Evolutionary conservation across 1,140 invertebrate genomes (phyloP).

Genomic region (Globodera ellingtonae): DNA sequence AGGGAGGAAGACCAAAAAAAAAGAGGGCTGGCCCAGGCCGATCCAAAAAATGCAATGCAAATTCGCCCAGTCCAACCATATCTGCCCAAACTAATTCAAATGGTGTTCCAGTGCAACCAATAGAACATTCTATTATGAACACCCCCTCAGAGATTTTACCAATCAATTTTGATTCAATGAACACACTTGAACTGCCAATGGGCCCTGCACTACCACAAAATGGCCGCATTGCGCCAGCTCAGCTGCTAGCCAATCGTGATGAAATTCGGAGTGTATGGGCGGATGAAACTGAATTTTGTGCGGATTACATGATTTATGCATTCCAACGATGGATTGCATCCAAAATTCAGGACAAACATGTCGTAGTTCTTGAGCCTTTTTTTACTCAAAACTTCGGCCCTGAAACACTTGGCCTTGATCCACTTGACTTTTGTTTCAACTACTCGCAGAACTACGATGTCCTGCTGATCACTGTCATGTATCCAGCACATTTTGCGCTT

Average conservation of each 20-base stretch:
- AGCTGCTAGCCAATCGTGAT: not conserved
- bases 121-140: too few species aligned
- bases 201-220: not conserved
- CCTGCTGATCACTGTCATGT: not conserved
- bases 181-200: not conserved
- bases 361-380: not conserved
- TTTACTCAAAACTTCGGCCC: not conserved
- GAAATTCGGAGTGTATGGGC: not conserved
- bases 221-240: not conserved
- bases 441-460: not conserved
- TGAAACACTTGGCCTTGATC: not conserved
- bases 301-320: not conserved
- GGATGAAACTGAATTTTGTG: not conserved
- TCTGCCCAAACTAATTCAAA: too few species aligned
- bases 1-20: too few species aligned
- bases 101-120: too few species aligned
- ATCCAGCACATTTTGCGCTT: not conserved
- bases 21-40: too few species aligned
- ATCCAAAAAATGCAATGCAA: too few species aligned
- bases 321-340: not conserved
- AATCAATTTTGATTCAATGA: too few species aligned
- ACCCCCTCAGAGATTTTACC: too few species aligned
- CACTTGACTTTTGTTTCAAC: not conserved
- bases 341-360: not conserved
- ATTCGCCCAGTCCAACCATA: too few species aligned